Percentiles rank a stretch among this genome's conserved stretches.
Conservation (phyloP, 2,113 vertebrate species). For the Procavia capensis region DNA sequence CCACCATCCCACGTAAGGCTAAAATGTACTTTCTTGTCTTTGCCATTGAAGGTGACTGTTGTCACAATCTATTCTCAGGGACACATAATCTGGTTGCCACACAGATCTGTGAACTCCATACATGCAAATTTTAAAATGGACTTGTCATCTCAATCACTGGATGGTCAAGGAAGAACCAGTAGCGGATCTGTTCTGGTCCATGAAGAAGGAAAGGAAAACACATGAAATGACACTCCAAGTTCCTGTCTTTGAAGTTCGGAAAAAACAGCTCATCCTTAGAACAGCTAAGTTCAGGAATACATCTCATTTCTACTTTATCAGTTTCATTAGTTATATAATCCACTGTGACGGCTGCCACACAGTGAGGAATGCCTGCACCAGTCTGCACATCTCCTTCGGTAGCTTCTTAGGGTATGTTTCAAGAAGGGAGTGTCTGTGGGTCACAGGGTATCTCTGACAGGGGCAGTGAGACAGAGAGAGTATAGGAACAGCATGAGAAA, state of each 20-base stretch:
- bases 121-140: neutral
- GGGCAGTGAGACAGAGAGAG: no score
- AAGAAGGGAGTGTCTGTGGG: neutral
- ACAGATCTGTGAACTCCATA: neutral
- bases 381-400: neutral
- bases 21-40: neutral
- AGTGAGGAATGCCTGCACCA: neutral
- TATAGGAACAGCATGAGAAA: no score
- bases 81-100: neutral
- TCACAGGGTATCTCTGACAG: neutral
- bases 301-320: neutral
- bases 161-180: neutral
- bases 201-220: conserved; percentile 20
- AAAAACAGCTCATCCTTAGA: neutral
- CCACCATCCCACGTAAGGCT: neutral
- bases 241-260: neutral
- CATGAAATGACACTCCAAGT: neutral
- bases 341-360: neutral
- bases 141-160: neutral
- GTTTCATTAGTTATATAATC: neutral
- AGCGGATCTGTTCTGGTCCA: neutral
- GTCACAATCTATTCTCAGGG: neutral
- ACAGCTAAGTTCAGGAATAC: neutral
- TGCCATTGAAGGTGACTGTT: neutral
- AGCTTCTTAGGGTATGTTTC: neutral